Conservation (phyloP, 2,113 vertebrate genomes). For the Marcusenius ussheri region DNA sequence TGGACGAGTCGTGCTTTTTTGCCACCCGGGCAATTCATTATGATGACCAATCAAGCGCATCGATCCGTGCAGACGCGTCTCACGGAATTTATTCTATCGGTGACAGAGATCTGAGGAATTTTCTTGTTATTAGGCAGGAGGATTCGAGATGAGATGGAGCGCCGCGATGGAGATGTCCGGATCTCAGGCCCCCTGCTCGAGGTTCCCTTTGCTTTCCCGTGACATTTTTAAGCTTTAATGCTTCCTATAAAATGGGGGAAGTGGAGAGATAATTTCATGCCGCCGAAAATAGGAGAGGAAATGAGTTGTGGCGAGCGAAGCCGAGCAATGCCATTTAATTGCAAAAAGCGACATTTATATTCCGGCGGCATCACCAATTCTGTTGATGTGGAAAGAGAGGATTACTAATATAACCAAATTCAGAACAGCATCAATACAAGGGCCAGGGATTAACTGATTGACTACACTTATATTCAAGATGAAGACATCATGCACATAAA, state of each 20-base stretch:
- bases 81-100: not conserved
- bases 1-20: not conserved
- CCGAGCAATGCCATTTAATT: not conserved
- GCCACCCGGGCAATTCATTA: not conserved
- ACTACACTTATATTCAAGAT: slow-evolving; percentile 9
- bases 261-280: not conserved
- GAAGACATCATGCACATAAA: not conserved
- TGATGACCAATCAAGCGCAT: slow-evolving; percentile 2
- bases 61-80: not conserved
- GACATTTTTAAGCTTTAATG: slow-evolving; percentile 13
- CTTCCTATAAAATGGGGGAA: slow-evolving; percentile 1
- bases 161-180: not conserved
- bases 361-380: not conserved
- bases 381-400: slow-evolving; percentile 8
- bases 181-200: not conserved
- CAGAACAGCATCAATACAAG: not conserved
- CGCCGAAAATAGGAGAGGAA: not conserved
- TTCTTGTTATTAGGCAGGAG: not conserved
- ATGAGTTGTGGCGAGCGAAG: not conserved
- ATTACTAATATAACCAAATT: slow-evolving; percentile 9
- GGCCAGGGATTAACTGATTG: not conserved
- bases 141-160: not conserved
- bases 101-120: not conserved
- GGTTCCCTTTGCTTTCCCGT: not conserved
- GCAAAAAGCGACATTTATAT: slow-evolving; percentile 6